A percentile compares a stretch with the other conserved stretches of the same genome.
Conservation (phyloP, 2,797 vertebrate species). For the Spinus olivaceus region DNA sequence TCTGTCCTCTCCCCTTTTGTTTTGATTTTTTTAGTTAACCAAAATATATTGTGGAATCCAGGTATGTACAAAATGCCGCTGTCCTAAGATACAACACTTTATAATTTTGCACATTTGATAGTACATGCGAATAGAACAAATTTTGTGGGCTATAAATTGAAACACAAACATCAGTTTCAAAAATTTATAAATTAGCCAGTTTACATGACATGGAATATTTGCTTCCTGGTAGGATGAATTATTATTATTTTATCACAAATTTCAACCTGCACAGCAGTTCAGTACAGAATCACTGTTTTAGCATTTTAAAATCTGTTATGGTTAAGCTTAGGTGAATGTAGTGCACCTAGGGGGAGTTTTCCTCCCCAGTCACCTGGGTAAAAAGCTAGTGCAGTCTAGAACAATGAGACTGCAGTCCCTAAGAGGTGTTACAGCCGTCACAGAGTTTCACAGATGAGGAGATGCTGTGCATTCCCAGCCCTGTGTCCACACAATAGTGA, state of each 20-base stretch:
- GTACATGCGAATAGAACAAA: neutral
- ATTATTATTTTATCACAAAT: neutral
- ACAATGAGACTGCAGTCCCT: neutral
- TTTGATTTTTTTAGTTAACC: neutral
- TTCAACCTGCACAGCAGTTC: neutral
- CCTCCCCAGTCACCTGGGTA: neutral
- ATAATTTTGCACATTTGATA: neutral
- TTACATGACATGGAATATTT: neutral
- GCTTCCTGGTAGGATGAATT: neutral
- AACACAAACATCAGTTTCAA: neutral
- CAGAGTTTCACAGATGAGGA: neutral
- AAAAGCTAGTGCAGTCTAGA: neutral
- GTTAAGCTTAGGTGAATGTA: neutral
- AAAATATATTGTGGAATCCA: neutral
- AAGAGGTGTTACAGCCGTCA: neutral
- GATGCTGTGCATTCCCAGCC: neutral
- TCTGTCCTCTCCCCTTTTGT: fast-evolving
- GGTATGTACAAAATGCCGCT: neutral
- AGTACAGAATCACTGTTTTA: neutral
- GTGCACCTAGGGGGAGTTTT: neutral
- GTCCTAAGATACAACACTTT: neutral
- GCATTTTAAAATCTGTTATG: neutral
- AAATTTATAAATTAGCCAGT: neutral
- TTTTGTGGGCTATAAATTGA: neutral
- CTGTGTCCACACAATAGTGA: neutral